Base-by-base conservation (phyloP, 2,113 vertebrate species). In the Erythrocebus patas region DNA sequence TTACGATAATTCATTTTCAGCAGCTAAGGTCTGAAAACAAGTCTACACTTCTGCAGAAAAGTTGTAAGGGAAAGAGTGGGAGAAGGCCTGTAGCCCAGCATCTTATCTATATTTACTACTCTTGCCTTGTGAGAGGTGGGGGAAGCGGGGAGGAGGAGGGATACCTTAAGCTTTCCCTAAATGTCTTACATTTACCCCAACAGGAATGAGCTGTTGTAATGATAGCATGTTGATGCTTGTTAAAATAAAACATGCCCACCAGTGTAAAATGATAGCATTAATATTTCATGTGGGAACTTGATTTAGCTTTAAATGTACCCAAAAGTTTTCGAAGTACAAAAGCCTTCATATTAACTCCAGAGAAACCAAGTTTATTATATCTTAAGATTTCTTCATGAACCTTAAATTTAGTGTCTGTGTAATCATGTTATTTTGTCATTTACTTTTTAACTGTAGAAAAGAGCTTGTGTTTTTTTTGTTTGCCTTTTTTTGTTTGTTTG, bases 201-300 rank as follows among this genome's bases (percentile, higher is more conserved):
- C 86, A 93, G 89, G 64, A 89, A 97, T 88, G 93, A 98, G 81
- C 96, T 96, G 9, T 70, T 10, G 38, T 76, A 79, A 81, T 88
- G 93, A 80, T 92, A 98, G 97, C 98, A 97, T 98, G 98, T 97
- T 97, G 94, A 35, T 97, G 96, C 98, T 98, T 98, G 98, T 95
- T 98, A 97, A 98, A 98, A 95, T 98, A 97, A 97, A 97, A 93
- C 97, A 40, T 98, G 98, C 98, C 98, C 97, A 98, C 98, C 93
- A 97, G 93, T 98, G 97, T 98, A 97, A 98, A 98, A 97, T 94
- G 88, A 98, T 98, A 98, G 95, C 96, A 95, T 98, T 98, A 97
- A 93, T 97, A 97, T 98, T 98, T 98, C 98, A 90, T 98, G 98
- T 98, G 97, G 95, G 91, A 98, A 98, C 98, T 98, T 97, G 98